phyloP scores from a whole-genome alignment of 1,140 invertebrate species.

The Ips nitidus region DNA sequence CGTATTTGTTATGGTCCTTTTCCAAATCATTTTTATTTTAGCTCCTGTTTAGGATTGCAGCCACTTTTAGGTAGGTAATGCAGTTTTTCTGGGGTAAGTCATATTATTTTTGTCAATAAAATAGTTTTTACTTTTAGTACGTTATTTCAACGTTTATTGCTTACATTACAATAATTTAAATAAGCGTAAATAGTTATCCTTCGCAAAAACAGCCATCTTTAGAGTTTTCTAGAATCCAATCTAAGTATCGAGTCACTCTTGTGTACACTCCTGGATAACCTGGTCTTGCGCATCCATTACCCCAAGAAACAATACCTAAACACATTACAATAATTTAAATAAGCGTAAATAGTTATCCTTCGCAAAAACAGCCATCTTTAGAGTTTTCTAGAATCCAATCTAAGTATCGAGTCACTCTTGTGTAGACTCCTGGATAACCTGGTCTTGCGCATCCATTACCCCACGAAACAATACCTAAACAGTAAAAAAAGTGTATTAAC shows the following conservation, averaged over 20 bases:
- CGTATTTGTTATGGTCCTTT: neutral
- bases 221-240: conserved; percentile 77
- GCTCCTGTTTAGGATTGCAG: too few species aligned
- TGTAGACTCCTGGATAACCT: conserved; percentile 79
- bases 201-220: conserved; percentile 71
- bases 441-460: conserved; percentile 68
- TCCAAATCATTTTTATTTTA: too few species aligned
- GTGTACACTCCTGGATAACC: conserved; percentile 82
- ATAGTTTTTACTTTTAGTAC: too few species aligned
- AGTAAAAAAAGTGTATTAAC: neutral
- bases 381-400: conserved; percentile 76
- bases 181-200: conserved; percentile 48
- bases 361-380: conserved; percentile 71
- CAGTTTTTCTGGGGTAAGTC: too few species aligned
- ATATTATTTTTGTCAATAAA: too few species aligned
- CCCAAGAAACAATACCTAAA: conserved; percentile 55
- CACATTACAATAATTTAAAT: neutral
- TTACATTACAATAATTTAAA: neutral
- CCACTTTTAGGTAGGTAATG: too few species aligned
- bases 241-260: conserved; percentile 70
- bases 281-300: conserved; percentile 67
- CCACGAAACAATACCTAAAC: conserved; percentile 54
- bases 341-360: conserved; percentile 50
- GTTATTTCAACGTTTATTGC: too few species aligned
- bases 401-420: conserved; percentile 72